Conservation (phyloP, 2,888 invertebrate species). For the Pyrochroa serraticornis region DNA sequence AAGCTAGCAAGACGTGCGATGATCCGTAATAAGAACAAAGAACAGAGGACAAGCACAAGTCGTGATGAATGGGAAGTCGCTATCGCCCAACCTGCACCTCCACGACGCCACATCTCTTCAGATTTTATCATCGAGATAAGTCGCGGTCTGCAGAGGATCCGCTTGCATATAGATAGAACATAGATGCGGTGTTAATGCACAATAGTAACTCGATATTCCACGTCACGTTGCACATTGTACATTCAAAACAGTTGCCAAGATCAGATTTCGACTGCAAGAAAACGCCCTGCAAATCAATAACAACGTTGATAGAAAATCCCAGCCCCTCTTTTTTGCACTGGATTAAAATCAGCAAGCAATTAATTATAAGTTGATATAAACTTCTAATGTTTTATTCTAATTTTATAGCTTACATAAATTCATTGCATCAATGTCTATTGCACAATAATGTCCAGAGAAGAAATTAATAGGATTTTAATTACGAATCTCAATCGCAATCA, state of each 20-base stretch:
- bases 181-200: conserved; percentile 20
- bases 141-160: conserved; percentile 11
- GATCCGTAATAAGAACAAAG: conserved; percentile 27
- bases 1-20: conserved; percentile 23
- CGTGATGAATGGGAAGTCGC: conserved; percentile 40
- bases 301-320: no score
- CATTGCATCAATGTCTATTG: background rate
- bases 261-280: no score
- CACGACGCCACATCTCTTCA: conserved; percentile 34
- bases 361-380: no score
- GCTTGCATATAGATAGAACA: conserved; percentile 10
- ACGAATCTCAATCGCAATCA: conserved; percentile 18
- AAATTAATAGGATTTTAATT: conserved; percentile 20
- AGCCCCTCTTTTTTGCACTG: no score
- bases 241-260: conserved; percentile 21
- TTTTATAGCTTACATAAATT: no score
- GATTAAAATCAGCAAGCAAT: no score
- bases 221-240: conserved; percentile 31
- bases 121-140: conserved; percentile 38
- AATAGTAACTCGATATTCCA: conserved; percentile 33
- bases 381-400: no score
- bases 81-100: conserved; percentile 38
- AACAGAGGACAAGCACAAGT: conserved; percentile 30
- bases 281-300: no score
- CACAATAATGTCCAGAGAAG: background rate